Conservation (phyloP, 92 coral and sea anemone species). For the Parazoanthus darwini region DNA sequence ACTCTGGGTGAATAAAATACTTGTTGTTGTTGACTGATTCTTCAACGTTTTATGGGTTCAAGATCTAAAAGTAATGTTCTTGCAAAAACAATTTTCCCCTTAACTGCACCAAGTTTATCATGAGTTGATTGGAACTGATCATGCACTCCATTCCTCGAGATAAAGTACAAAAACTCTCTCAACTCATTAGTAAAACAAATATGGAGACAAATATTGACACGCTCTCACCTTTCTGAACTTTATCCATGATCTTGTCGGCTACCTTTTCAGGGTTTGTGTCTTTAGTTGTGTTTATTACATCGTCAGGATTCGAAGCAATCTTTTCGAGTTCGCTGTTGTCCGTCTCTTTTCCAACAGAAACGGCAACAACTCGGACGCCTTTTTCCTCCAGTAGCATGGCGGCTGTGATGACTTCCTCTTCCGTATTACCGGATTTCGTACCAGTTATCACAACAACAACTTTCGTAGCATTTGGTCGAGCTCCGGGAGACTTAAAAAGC, state of each 20-base stretch:
- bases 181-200: background rate
- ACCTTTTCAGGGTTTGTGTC: constrained; percentile 12
- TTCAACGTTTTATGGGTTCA: too few species aligned
- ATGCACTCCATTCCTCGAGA: too few species aligned
- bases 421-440: constrained; percentile 13
- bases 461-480: constrained; percentile 37
- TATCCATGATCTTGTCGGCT: constrained; percentile 38
- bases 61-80: too few species aligned
- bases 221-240: constrained; percentile 23
- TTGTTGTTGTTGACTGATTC: too few species aligned
- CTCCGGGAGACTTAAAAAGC: constrained; percentile 5
- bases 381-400: constrained; percentile 10
- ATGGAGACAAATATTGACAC: background rate
- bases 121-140: too few species aligned
- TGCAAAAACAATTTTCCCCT: too few species aligned
- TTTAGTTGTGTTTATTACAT: constrained; percentile 15
- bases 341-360: constrained; percentile 20
- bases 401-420: background rate
- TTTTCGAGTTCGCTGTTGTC: constrained; percentile 17
- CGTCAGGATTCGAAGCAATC: constrained; percentile 26
- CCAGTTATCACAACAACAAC: constrained; percentile 27
- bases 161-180: too few species aligned
- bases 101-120: too few species aligned
- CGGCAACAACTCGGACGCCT: constrained; percentile 39
- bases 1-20: too few species aligned